These are phyloP conservation scores for Hydropotes inermis DNA, from an alignment of 2,113 vertebrate species.

Conservation along the genomic window DNA sequence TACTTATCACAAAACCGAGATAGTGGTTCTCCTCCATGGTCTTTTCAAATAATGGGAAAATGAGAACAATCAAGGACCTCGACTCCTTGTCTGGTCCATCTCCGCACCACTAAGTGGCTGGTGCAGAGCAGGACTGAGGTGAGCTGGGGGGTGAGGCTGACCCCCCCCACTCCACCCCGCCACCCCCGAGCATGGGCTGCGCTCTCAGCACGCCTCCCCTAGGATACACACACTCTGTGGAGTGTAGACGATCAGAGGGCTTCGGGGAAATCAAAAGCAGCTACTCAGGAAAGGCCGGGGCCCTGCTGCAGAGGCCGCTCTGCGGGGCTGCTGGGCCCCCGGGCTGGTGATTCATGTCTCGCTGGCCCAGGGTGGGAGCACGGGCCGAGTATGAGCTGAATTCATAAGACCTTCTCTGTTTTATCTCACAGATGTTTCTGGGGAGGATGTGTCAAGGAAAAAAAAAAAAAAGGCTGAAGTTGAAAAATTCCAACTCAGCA, in stretches of 20 bases:
- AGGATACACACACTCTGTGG: neutral
- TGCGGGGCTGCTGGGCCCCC: conserved; percentile 28
- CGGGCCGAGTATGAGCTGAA: conserved; percentile 57
- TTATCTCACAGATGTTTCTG: conserved; percentile 77
- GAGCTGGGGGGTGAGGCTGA: neutral
- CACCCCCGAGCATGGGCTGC: neutral
- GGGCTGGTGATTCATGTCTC: conserved; percentile 66
- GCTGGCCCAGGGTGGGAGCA: conserved; percentile 41
- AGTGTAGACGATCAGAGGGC: conserved; percentile 47
- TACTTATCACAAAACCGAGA: neutral
- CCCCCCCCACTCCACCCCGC: neutral
- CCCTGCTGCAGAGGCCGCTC: conserved; percentile 45
- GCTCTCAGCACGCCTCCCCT: conserved; percentile 3
- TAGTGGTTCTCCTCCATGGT: neutral
- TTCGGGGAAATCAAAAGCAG: conserved; percentile 68
- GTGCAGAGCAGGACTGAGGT: neutral
- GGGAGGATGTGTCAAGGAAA: conserved; percentile 66
- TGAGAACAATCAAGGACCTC: neutral
- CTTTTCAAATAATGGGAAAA: neutral
- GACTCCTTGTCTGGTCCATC: neutral
- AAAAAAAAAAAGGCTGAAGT: conserved; percentile 53
- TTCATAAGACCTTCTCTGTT: conserved; percentile 73
- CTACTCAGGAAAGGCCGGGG: conserved; percentile 56
- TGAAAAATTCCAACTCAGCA: conserved; percentile 75
- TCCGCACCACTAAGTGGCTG: neutral